Evolutionary conservation across 2,113 vertebrate species (phyloP), one percentile per base, ranked within the genome.

Genomic region (Labeo catla): DNA sequence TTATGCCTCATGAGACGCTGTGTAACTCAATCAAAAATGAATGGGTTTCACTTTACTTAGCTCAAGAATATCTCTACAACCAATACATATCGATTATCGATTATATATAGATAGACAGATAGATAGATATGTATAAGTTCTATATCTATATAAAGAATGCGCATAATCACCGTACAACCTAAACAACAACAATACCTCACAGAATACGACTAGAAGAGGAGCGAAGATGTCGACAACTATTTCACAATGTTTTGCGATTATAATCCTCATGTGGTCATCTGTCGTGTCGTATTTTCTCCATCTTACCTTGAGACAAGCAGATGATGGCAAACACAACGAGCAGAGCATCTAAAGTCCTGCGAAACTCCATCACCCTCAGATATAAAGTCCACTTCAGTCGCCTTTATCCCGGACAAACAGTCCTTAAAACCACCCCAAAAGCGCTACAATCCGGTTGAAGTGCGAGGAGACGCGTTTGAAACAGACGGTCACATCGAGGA

Each of bases 221-320:
- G 21, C 6, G 72, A 39, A 13, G 59, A 65, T 66, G 45, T 66
- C 43, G 1, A 77, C 43, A 70, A 23, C 78, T 63, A 54, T 54
- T 79, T 39, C 79, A 81, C 23, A 77, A 11, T 36, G 28, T 52
- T 78, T 77, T n/a, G 28, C 50, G 23, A 77, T 50, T 52, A 36
- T 78, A 78, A 52, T 54, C 28, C 16, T 36, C 9, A 83, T 52
- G 39, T 36, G 23, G 63, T 3, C 13, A 68, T n/a, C 45, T 23
- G 63, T 21, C 5, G 8, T 28, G 19, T 28, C 45, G 47, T 50
- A 50, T 11, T 52, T 15, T 28, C 15, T 52, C 13, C 21, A 91
- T 92, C 95, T 95, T 87, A 96, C 95, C 95, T 84, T 93, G 79
- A 80, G 90, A 91, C 88, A 92, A 88, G 92, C 91, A 90, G 90